Conservation (phyloP, 2,113 vertebrate genomes). For the Hippocampus mohnikei region DNA sequence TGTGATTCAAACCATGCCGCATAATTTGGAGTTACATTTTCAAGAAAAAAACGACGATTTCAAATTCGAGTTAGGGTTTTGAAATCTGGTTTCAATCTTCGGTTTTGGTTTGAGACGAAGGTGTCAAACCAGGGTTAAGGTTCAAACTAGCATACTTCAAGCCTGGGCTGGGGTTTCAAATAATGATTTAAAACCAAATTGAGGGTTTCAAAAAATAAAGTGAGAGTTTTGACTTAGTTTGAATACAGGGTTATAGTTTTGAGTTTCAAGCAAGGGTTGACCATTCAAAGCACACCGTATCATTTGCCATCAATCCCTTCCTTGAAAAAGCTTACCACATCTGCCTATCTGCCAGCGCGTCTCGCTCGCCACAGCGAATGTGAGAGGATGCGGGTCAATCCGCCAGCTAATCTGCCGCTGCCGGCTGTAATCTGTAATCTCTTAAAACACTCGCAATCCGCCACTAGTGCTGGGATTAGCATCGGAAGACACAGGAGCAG, state of each 20-base stretch:
- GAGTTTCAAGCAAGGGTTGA: neutral
- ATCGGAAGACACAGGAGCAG: constrained; percentile 36
- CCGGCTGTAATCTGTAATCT: constrained; percentile 59
- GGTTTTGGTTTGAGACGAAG: neutral
- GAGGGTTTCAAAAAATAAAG: no score
- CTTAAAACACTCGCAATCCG: constrained; percentile 67
- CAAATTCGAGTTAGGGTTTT: neutral
- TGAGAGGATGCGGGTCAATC: constrained; percentile 36
- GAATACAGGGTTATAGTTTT: neutral
- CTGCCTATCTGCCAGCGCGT: neutral
- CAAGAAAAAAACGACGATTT: no score
- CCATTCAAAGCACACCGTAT: neutral
- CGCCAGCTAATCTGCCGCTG: constrained; percentile 60
- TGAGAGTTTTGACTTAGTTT: no score
- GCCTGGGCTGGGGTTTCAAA: no score
- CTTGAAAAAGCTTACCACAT: neutral
- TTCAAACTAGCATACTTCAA: no score
- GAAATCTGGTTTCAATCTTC: neutral
- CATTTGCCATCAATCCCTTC: neutral
- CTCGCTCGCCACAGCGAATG: neutral
- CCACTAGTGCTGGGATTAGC: constrained; percentile 46
- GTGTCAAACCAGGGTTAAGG: no score
- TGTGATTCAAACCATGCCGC: no score
- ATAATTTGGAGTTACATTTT: no score
- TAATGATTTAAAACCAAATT: no score